Percentiles rank a stretch among this genome's conserved stretches.
phyloP scores from a whole-genome alignment of 2,888 invertebrate species.

The Nezara viridula region DNA sequence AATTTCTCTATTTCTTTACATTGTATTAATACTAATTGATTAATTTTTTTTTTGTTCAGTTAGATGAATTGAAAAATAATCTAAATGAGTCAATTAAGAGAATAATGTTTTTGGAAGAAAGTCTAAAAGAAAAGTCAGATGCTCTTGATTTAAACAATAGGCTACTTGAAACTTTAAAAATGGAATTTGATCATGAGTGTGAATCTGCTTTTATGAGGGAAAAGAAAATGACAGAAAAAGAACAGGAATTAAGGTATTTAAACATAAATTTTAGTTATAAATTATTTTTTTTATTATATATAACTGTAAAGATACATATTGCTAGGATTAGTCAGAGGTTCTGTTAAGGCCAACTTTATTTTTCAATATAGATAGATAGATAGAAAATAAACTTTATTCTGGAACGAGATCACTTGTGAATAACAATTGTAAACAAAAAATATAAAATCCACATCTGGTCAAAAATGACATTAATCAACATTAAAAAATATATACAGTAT shows the following conservation, averaged over 20 bases:
- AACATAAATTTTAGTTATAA: not conserved
- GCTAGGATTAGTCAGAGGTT: too few species aligned
- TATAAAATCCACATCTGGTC: too few species aligned
- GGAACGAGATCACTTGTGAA: too few species aligned
- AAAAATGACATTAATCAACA: too few species aligned
- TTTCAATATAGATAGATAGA: too few species aligned
- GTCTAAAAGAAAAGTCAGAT: conserved; percentile 48
- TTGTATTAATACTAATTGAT: not conserved
- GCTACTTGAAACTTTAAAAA: conserved; percentile 12
- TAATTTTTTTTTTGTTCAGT: conserved; percentile 7
- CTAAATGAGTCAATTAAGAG: conserved; percentile 18
- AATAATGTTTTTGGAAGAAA: not conserved
- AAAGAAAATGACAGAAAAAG: not conserved
- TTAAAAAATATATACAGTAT: too few species aligned
- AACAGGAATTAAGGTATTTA: not conserved
- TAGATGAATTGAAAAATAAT: conserved; percentile 18
- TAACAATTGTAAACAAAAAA: too few species aligned
- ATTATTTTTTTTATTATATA: not conserved
- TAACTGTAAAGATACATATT: too few species aligned
- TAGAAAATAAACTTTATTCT: too few species aligned
- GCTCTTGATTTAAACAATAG: conserved; percentile 20
- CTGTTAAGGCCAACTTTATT: too few species aligned
- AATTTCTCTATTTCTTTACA: not conserved
- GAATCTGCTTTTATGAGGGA: not conserved
- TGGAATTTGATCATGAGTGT: conserved; percentile 40